phyloP scores from a whole-genome alignment of 2,888 invertebrate genomes.

The Leuctra nigra region DNA sequence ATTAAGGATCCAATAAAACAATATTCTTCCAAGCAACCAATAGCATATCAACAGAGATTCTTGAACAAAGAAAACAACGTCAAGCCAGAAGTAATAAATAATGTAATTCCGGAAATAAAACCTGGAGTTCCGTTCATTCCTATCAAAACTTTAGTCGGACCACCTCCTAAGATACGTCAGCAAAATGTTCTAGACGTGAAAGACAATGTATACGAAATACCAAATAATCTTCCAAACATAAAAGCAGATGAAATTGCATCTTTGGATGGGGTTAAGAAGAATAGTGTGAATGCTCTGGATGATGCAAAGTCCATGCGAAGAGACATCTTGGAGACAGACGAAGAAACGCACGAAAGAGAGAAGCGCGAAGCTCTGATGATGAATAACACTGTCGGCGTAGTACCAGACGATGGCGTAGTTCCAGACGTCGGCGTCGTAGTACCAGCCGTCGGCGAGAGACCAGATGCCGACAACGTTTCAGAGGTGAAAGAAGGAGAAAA shows the following conservation, averaged over 20 bases:
- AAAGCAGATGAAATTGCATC: neutral
- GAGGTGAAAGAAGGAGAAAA: neutral
- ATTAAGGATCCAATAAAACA: no score
- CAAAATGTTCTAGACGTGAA: neutral
- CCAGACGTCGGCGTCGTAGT: neutral
- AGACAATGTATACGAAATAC: neutral
- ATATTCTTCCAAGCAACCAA: slow-evolving; percentile 4
- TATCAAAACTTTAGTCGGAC: neutral
- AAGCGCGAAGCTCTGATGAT: slow-evolving; percentile 28
- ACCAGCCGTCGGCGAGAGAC: neutral
- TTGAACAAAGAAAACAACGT: neutral
- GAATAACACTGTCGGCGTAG: neutral
- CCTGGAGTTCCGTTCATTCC: no score
- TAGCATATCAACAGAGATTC: neutral
- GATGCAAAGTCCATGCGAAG: slow-evolving; percentile 28
- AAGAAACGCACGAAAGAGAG: slow-evolving; percentile 12
- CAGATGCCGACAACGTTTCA: neutral
- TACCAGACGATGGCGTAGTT: neutral
- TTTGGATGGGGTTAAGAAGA: slow-evolving; percentile 12
- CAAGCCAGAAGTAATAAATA: neutral
- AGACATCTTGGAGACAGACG: slow-evolving; percentile 29
- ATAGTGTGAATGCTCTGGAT: slow-evolving; percentile 16
- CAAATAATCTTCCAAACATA: neutral
- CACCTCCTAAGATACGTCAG: neutral
- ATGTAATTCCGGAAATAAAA: no score